Evolutionary conservation across 2,113 vertebrate species (phyloP).

Genomic region (Dipodomys ordii): DNA sequence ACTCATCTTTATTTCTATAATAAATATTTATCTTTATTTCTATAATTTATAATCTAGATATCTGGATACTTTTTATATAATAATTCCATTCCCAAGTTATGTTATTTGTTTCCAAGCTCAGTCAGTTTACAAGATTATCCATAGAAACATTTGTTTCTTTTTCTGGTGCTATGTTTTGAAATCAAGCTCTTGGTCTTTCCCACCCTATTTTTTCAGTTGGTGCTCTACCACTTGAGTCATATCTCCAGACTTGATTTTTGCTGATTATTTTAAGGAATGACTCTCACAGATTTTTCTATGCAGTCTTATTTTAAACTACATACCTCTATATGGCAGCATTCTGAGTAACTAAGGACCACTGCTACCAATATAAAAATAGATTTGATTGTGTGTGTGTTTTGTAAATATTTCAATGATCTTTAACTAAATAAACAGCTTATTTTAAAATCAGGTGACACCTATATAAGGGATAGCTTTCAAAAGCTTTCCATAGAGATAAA

Average conservation of each 20-base stretch:
- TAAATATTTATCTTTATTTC: constrained; percentile 30
- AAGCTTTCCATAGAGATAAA: not conserved
- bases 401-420: not conserved
- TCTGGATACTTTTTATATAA: not conserved
- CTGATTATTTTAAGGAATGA: too few relatives aligned
- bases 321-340: too few relatives aligned
- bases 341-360: too few relatives aligned
- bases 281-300: too few relatives aligned
- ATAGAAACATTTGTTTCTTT: not conserved
- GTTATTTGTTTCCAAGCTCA: not conserved
- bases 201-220: too few relatives aligned
- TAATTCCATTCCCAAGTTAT: not conserved
- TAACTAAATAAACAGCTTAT: not conserved
- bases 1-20: constrained; percentile 4
- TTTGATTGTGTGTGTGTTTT: not conserved
- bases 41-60: not conserved
- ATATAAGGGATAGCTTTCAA: not conserved
- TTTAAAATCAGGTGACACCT: not conserved
- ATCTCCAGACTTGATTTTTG: too few relatives aligned
- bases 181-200: too few relatives aligned
- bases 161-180: too few relatives aligned
- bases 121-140: not conserved
- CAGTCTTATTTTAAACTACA: too few relatives aligned
- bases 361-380: not conserved
- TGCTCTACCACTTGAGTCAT: too few relatives aligned